A percentile compares a stretch with the other conserved stretches of the same genome.
Conservation (phyloP, 2,113 vertebrate species). For the Ochotona curzoniae region DNA sequence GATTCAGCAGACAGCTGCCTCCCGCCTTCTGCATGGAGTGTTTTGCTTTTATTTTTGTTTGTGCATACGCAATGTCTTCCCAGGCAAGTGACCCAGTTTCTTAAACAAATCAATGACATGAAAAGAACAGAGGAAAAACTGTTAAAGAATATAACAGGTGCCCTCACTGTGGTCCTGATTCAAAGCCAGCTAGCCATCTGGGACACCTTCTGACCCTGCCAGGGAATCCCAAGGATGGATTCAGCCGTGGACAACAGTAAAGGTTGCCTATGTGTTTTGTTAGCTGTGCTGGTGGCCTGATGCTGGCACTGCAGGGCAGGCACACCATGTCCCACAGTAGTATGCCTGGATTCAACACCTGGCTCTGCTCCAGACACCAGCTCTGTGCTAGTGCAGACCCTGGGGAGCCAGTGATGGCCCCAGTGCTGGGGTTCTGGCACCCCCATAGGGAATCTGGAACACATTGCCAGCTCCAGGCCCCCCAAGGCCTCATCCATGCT, state of each 20-base stretch:
- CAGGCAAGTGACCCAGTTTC: neutral
- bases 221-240: neutral
- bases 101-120: neutral
- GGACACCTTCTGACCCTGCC: neutral
- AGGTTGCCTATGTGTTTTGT: neutral
- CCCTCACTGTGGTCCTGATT: neutral
- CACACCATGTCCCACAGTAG: no score
- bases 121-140: no score
- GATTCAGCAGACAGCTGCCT: neutral
- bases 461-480: no score
- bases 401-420: no score
- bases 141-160: fast-evolving
- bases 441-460: no score
- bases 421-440: no score
- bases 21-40: neutral
- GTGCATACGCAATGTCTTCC: neutral
- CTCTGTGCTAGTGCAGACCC: no score
- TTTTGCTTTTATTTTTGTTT: neutral
- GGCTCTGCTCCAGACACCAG: no score
- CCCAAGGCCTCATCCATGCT: no score
- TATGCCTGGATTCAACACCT: no score
- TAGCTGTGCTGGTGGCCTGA: neutral
- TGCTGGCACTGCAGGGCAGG: neutral
- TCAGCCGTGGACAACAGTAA: neutral
- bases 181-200: neutral